Base-by-base conservation (phyloP, 2,113 vertebrate species). In the Vidua macroura region DNA sequence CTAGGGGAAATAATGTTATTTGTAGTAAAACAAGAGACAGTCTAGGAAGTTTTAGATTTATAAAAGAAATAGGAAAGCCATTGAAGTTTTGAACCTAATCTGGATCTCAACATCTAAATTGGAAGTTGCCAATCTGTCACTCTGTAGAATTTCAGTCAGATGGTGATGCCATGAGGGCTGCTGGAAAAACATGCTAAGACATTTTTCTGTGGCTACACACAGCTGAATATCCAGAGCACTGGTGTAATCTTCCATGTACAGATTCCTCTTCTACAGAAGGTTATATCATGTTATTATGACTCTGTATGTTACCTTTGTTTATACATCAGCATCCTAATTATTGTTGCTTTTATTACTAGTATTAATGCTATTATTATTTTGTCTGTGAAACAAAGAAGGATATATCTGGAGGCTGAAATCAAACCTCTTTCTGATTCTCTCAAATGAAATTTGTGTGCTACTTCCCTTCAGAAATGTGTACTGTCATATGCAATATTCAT, bases 401-500 rank as follows among this genome's bases (percentile, higher is more conserved):
- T 88, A 64, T 95, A 86, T 93, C 95, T 96, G 70, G 95, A 97
- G 95, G 94, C 74, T 75, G 62, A 97, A 97, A 94, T 96, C 89
- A 91, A 96, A 67, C 59, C 77, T 95, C 96, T 87, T 96, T 97
- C 80, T 97, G 95, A 97, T 97, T 96, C 89, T 94, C 52, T 95
- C 88, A 97, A 97, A 97, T 96, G 74, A 93, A 97, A 95, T 97
- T 96, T 97, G 91, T 96, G 95, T 88, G 89, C 91, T 95, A 44
- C 52, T 80, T 97, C 79, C 80, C 86, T 96, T 97, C 90, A 97
- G 94, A 97, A 95, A 96, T 82, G 52, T 80, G 59, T 94, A 84
- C 63, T 97, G 95, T 97, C 79, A 9, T 89, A 94, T 95, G 75
- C 43, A 97, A 95, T 98, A 97, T 97, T 98, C 95, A 95, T 98